These are phyloP conservation scores for Cerastis rubricosa DNA, from an alignment of 2,888 invertebrate species.

Conservation along the genomic window DNA sequence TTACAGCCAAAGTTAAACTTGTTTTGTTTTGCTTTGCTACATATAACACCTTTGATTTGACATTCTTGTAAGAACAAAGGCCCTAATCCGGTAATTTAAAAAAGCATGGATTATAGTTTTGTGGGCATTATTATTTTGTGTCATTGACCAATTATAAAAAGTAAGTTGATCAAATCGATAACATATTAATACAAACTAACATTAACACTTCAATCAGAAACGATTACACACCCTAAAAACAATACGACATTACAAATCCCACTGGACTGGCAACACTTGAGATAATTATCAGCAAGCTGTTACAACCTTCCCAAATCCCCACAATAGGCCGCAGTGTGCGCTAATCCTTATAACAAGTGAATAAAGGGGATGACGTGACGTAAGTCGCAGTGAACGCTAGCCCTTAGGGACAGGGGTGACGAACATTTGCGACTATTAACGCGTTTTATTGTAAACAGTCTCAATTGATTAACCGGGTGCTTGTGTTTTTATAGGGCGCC, in stretches of 20 bases:
- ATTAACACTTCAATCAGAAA: slow-evolving; percentile 30
- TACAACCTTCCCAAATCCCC: slow-evolving; percentile 46
- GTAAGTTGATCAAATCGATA: neutral
- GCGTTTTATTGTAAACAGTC: slow-evolving; percentile 65
- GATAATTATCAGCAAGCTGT: slow-evolving; percentile 66
- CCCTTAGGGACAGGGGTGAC: slow-evolving; percentile 58
- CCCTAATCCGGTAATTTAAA: neutral
- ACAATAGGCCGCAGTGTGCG: slow-evolving; percentile 42
- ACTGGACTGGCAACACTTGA: slow-evolving; percentile 57
- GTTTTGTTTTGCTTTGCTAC: neutral
- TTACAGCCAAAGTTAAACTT: neutral
- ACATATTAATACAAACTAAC: slow-evolving; percentile 3
- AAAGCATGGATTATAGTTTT: neutral
- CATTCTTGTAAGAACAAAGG: neutral
- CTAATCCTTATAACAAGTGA: slow-evolving; percentile 68
- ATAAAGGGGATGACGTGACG: slow-evolving; percentile 62
- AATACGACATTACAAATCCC: slow-evolving; percentile 53
- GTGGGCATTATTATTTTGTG: neutral
- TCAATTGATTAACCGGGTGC: slow-evolving; percentile 60
- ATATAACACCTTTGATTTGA: neutral
- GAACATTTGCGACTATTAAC: slow-evolving; percentile 65
- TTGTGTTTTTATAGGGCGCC: slow-evolving; percentile 25
- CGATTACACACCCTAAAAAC: slow-evolving; percentile 53
- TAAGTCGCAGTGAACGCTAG: slow-evolving; percentile 47
- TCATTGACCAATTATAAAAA: neutral